These are phyloP conservation scores for Haemorhous mexicanus DNA, from an alignment of 2,113 vertebrate genomes.

Conservation along the genomic window DNA sequence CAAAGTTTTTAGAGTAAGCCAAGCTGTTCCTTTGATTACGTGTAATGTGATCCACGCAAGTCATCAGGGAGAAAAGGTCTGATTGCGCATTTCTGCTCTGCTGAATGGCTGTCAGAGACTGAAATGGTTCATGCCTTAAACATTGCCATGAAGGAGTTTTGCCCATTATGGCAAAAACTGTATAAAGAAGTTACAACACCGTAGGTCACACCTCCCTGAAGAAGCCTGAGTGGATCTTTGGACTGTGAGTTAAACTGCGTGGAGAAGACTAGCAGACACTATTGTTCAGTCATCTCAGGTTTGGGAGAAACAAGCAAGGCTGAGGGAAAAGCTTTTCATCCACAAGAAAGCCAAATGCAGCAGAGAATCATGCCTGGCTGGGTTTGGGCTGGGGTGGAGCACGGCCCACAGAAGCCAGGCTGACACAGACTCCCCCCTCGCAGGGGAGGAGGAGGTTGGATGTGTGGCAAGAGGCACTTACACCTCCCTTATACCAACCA, in stretches of 20 bases:
- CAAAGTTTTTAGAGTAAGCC: background rate
- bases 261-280: background rate
- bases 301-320: background rate
- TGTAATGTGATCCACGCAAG: background rate
- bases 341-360: background rate
- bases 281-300: background rate
- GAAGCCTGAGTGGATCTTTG: background rate
- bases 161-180: background rate
- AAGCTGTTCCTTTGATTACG: background rate
- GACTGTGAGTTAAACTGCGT: rapidly evolving
- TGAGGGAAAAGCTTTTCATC: background rate
- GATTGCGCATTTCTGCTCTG: background rate
- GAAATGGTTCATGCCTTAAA: background rate
- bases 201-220: rapidly evolving
- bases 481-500: background rate
- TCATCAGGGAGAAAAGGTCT: background rate
- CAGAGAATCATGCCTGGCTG: background rate
- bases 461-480: too few relatives aligned
- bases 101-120: background rate
- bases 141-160: background rate
- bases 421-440: too few relatives aligned
- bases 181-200: background rate
- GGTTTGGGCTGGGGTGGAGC: background rate
- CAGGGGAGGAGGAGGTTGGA: rapidly evolving
- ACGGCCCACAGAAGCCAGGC: background rate